Evolutionary conservation across 2,797 vertebrate species (phyloP).

Genomic region (Rhabdomys pumilio): DNA sequence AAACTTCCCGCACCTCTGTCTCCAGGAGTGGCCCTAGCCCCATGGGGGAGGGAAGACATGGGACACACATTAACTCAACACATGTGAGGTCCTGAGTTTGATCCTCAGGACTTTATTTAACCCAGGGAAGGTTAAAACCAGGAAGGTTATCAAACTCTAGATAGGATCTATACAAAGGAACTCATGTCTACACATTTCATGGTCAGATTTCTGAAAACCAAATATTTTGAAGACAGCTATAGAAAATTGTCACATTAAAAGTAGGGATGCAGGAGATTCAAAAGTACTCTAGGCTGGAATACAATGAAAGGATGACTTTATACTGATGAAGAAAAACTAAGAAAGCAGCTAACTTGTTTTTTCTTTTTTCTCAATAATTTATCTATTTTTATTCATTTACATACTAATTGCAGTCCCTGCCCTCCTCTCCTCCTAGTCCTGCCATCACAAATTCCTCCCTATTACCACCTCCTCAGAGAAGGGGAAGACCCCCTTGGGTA

Average conservation of each 20-base stretch:
- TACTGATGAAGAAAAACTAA: background rate
- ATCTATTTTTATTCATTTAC: background rate
- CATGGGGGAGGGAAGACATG: too few relatives aligned
- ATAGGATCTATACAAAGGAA: background rate
- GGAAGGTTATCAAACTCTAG: background rate
- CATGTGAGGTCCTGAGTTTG: background rate
- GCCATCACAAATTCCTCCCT: background rate
- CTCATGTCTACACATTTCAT: background rate
- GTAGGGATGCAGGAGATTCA: background rate
- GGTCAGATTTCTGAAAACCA: background rate
- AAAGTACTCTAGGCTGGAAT: background rate
- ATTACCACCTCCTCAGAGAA: background rate
- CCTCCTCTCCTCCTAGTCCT: background rate
- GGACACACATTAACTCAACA: too few relatives aligned
- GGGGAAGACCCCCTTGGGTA: too few relatives aligned
- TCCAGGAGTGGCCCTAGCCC: too few relatives aligned
- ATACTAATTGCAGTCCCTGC: background rate
- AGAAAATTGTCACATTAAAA: background rate
- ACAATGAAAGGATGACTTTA: background rate
- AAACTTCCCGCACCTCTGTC: too few relatives aligned
- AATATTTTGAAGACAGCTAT: background rate
- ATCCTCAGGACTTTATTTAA: background rate
- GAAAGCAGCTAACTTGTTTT: background rate
- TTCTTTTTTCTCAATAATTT: background rate
- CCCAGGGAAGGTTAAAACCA: background rate